Base-by-base conservation (phyloP, 2,888 invertebrate genomes). In the Thymelicus acteon region DNA sequence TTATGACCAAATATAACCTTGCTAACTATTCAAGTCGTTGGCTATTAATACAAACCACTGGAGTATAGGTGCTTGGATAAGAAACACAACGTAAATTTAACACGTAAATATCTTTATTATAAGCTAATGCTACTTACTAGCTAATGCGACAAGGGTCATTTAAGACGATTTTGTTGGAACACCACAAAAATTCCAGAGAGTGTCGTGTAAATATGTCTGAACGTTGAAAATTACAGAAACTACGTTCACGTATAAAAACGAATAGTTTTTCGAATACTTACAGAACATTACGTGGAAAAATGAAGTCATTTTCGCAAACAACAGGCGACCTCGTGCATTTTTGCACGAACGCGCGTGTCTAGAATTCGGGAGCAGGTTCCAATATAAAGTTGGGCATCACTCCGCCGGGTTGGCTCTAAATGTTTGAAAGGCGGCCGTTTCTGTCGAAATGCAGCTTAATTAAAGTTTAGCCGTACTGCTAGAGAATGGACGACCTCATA, bases 381-480 rank as follows among this genome's bases (percentile, higher is more conserved):
- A 49, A 52, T 67, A 71, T 74, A 75, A 78, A 80, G 79, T 79
- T 78, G 77, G 80, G 77, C 80, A 83, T 81, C 82, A 83, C 84
- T 85, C 81, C 49, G 67, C 66, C 31, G 57, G 40, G 67, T 60
- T 44, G 49, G 80, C 80, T 83, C 82, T 85, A 83, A 88, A 90
- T 87, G 85, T 88, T 88, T 86, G 86, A 88, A 88, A 88, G 85
- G 85, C 85, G 82, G 83, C 86, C 85, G 86, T 89, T 90, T 85
- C 82, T 83, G 84, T 82, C 81, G 85, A 90, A 90, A 89, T 88
- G 88, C 87, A 89, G 88, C 90, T 88, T 90, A 90, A 91, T 91
- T 90, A 90, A 90, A 90, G 87, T 90, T 91, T 87, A 86, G 88
- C 82, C 81, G 79, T 83, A 81, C 84, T 82, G 85, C 81, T 88